Percentiles rank a stretch among this genome's conserved stretches.
phyloP scores from a whole-genome alignment of 2,797 vertebrate species.

The Psittacula echo region DNA sequence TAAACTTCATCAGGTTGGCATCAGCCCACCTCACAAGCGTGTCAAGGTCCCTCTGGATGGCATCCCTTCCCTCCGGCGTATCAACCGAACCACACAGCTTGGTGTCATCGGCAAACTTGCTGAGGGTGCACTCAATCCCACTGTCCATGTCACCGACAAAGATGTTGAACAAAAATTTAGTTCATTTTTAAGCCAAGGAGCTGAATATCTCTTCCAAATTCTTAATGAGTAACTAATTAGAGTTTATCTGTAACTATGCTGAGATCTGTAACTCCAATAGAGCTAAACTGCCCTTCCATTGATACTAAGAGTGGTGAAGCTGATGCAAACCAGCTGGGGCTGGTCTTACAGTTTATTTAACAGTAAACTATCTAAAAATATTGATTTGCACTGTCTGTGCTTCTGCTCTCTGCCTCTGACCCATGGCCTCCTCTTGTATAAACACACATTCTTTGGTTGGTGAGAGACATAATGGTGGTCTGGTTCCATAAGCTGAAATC shows the following conservation, averaged over 20 bases:
- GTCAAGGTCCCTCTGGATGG: too few species aligned
- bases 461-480: constrained; percentile 53
- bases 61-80: too few species aligned
- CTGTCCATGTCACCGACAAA: too few species aligned
- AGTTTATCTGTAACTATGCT: neutral
- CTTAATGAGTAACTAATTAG: neutral
- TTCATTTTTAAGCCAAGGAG: constrained; percentile 22
- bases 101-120: too few species aligned
- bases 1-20: too few species aligned
- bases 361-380: constrained; percentile 69
- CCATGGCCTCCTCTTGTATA: constrained; percentile 62
- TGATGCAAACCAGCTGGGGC: constrained; percentile 53
- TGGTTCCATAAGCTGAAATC: constrained; percentile 54
- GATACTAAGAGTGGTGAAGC: constrained; percentile 4
- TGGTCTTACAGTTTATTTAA: constrained; percentile 63
- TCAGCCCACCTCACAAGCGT: too few species aligned
- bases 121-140: too few species aligned
- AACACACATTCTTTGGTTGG: constrained; percentile 61
- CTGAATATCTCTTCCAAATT: neutral
- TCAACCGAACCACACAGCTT: too few species aligned
- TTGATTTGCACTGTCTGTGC: constrained; percentile 72
- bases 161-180: neutral
- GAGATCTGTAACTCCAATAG: neutral
- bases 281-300: neutral
- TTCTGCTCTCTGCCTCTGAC: constrained; percentile 65